Percentiles rank a stretch among this genome's conserved stretches.
Conservation (phyloP, 1,140 invertebrate species). For the Lerema accius region DNA sequence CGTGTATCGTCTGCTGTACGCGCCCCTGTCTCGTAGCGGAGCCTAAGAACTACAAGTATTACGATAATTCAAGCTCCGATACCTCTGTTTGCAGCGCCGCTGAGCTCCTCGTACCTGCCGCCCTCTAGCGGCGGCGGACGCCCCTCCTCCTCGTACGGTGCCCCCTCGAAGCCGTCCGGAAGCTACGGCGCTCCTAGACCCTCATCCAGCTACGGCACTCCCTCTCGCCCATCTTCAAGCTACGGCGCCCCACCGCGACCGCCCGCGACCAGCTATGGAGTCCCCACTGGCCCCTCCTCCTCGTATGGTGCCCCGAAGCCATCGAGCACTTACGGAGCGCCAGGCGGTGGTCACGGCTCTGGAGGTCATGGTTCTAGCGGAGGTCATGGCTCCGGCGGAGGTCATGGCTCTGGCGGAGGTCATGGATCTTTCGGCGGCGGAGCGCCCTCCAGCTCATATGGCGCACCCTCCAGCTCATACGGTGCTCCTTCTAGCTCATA, state of each 20-base stretch:
- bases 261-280: conserved; percentile 35
- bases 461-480: conserved; percentile 57
- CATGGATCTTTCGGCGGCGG: conserved; percentile 59
- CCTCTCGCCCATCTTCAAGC: conserved; percentile 43
- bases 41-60: not conserved
- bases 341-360: conserved; percentile 17
- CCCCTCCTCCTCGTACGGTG: conserved; percentile 78
- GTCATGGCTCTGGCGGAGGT: conserved; percentile 38
- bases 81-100: conserved; percentile 62
- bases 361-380: not conserved
- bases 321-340: conserved; percentile 37
- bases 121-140: conserved; percentile 73
- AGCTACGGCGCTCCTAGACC: conserved; percentile 54
- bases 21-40: conserved; percentile 5
- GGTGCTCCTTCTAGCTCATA: conserved; percentile 64
- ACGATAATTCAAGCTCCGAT: conserved; percentile 13
- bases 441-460: conserved; percentile 53
- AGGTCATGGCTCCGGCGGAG: conserved; percentile 36
- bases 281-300: conserved; percentile 60
- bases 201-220: conserved; percentile 56
- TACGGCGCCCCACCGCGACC: conserved; percentile 51
- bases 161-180: conserved; percentile 53
- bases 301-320: conserved; percentile 55
- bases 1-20: too few species aligned
- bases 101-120: conserved; percentile 73